These are phyloP conservation scores for Cotesia glomerata DNA, from an alignment of 1,140 invertebrate species.

Conservation along the genomic window DNA sequence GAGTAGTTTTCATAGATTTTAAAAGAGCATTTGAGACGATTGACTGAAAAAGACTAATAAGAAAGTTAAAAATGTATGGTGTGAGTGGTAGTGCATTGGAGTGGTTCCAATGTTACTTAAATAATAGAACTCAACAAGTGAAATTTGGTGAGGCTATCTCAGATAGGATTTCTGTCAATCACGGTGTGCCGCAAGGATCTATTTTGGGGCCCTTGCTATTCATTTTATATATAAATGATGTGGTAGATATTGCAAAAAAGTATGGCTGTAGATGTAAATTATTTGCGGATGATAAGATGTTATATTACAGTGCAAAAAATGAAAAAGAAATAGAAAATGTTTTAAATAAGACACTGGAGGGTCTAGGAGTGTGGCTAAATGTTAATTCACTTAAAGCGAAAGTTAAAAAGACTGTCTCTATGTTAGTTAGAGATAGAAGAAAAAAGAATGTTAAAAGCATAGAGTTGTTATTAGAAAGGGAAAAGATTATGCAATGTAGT, in stretches of 20 bases:
- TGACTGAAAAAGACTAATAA: conserved; percentile 15
- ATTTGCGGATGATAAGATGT: conserved; percentile 33
- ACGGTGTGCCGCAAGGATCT: conserved; percentile 31
- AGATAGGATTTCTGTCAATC: background rate
- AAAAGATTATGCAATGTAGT: too few species aligned
- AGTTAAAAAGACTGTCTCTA: too few species aligned
- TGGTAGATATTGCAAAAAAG: background rate
- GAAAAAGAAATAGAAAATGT: background rate
- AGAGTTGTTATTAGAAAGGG: background rate
- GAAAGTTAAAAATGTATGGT: conserved; percentile 23
- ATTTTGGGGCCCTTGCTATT: conserved; percentile 27
- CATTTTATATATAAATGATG: conserved; percentile 28
- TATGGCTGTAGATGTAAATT: conserved; percentile 21
- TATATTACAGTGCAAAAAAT: conserved; percentile 23
- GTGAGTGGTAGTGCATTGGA: conserved; percentile 9
- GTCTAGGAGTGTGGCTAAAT: too few species aligned
- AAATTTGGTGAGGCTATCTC: too few species aligned
- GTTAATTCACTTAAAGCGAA: too few species aligned
- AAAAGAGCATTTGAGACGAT: conserved; percentile 34
- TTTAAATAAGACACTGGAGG: background rate
- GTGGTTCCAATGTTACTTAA: conserved; percentile 26
- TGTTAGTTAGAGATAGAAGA: background rate
- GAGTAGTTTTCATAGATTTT: conserved; percentile 9
- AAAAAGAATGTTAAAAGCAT: background rate
- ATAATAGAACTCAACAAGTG: conserved; percentile 2